Percentiles rank a stretch among this genome's conserved stretches.
These are phyloP conservation scores for Melanostigma gelatinosum DNA, from an alignment of 2,113 vertebrate species.

Conservation along the genomic window DNA sequence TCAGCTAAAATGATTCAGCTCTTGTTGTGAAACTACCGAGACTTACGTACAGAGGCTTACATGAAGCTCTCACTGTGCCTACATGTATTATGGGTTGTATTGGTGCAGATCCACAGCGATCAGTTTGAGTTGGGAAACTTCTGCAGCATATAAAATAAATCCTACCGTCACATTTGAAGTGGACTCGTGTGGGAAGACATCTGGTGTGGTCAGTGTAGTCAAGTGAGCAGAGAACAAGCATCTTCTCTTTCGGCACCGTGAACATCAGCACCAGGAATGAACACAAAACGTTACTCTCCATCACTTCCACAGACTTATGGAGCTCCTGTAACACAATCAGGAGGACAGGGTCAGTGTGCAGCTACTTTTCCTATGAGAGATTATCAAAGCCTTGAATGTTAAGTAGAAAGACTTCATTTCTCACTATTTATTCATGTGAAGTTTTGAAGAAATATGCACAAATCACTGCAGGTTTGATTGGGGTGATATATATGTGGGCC, in stretches of 20 bases:
- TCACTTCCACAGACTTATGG: slow-evolving; percentile 70
- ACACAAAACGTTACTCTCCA: slow-evolving; percentile 82
- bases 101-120: not conserved
- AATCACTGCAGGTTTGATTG: not conserved
- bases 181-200: slow-evolving; percentile 76
- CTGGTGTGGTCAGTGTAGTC: slow-evolving; percentile 75
- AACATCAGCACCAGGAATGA: slow-evolving; percentile 78
- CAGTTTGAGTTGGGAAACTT: not conserved
- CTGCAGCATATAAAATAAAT: not conserved
- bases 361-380: not conserved
- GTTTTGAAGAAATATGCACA: not conserved
- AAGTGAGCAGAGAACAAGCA: slow-evolving; percentile 71
- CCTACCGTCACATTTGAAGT: slow-evolving; percentile 74
- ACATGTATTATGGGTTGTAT: not conserved
- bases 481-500: not conserved
- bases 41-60: no score
- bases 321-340: slow-evolving; percentile 67
- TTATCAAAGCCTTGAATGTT: not conserved
- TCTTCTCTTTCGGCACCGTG: slow-evolving; percentile 33
- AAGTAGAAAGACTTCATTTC: not conserved
- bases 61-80: no score
- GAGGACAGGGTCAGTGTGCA: not conserved
- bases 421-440: not conserved
- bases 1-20: no score
- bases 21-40: no score